Base-by-base conservation (phyloP, 2,888 invertebrate species). In the Cosmopolites sordidus region DNA sequence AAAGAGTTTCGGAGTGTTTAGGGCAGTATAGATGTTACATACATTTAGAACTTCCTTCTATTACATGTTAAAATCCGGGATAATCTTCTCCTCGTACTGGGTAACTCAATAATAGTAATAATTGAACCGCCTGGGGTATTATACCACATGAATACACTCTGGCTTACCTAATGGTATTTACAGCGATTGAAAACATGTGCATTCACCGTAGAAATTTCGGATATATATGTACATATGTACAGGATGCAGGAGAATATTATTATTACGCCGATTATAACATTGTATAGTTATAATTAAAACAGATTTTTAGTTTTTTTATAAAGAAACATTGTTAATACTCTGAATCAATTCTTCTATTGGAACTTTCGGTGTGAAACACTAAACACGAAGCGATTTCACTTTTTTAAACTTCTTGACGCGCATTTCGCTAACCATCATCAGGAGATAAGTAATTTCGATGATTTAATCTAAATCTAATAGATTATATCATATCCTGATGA, bases 101-200 rank as follows among this genome's bases (percentile, higher is more conserved):
- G 65, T 67, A 67, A 66, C 66, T 69, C 70, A 70, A 72, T 70
- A 70, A 71, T 70, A 69, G 69, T 67, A 68, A 71, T 73, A 71
- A 72, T 73, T 73, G 71, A 70, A 69, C 67, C 65, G 67, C 68
- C 65, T 64, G 65, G 63, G 63, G 69, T 69, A 70, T 73, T 73
- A 73, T 70, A 58, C 62, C 71, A 68, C 72, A 70, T 72, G 73
- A 69, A 69, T 72, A 69, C 71, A 71, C 71, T 60, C 67, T 66
- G 64, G 69, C 69, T 70, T 70, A 68, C 66, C 66, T 71, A 70
- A 72, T 71, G 66, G 71, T 72, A 71, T 71, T 73, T 72, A 71
- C 70, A 70, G 70, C 69, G 69, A 73, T 73, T 73, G 73, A 69
- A 73, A 72, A 71, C 69, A 69, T 72, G 70, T 65, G 68, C 72